Evolutionary conservation across 2,888 invertebrate genomes (phyloP).

Genomic region (Clepsis dumicolana): DNA sequence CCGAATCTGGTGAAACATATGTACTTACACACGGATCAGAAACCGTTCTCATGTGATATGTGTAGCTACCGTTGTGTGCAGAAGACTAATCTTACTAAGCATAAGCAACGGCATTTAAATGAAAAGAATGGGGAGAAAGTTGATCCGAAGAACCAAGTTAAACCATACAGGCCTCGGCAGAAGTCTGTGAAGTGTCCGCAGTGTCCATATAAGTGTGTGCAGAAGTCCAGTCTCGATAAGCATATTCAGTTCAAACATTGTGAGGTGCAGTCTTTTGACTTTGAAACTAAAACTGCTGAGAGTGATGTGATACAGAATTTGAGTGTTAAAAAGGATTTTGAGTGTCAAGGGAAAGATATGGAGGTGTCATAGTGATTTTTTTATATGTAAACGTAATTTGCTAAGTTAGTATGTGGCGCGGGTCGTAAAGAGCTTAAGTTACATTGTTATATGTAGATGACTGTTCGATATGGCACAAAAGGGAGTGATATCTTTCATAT

Average conservation of each 20-base stretch:
- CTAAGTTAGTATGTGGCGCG: constrained; percentile 18
- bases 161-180: constrained; percentile 76
- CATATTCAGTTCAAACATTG: constrained; percentile 77
- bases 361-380: constrained; percentile 25
- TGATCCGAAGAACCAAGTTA: constrained; percentile 64
- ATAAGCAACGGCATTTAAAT: constrained; percentile 77
- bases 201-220: constrained; percentile 77
- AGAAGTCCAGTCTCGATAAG: constrained; percentile 80
- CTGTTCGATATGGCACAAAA: too few relatives aligned
- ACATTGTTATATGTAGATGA: too few relatives aligned
- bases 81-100: constrained; percentile 81
- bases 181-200: constrained; percentile 77
- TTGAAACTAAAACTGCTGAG: constrained; percentile 51
- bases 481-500: too few relatives aligned
- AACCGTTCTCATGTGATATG: constrained; percentile 80
- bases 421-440: not conserved
- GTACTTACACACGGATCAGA: constrained; percentile 82
- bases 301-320: constrained; percentile 63
- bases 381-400: too few relatives aligned
- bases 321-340: constrained; percentile 64
- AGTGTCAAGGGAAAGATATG: constrained; percentile 19
- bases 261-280: constrained; percentile 49
- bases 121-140: constrained; percentile 71
- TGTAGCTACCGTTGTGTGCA: constrained; percentile 82
- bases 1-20: constrained; percentile 83